Base-by-base conservation (phyloP, 1,140 invertebrate genomes). In the Trissolcus basalis region DNA sequence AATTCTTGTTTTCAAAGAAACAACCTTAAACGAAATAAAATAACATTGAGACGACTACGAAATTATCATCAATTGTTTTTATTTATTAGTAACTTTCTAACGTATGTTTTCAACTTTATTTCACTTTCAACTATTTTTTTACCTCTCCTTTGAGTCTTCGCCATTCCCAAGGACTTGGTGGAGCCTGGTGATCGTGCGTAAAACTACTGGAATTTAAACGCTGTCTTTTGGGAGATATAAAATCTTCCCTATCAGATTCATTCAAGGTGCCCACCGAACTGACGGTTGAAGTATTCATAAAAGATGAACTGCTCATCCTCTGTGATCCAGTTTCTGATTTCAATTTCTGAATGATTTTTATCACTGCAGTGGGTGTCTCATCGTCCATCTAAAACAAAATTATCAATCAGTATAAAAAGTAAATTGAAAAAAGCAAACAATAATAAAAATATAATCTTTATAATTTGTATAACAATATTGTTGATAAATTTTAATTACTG, bases 1-100 rank as follows among this genome's bases (percentile, higher is more conserved):
- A 10, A 89, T 45, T 74, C 81, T 82, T 8, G 85, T 81, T 35
- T 78, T 77, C 12, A 89, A 77, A 5, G 85, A 83, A 54, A 89
- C 77, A 3, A 87, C 53, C 86, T 13, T 44, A 44, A 44, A 13
- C 7, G n/a, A n/a, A n/a, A n/a, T n/a, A n/a, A n/a, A n/a, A n/a
- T n/a, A n/a, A n/a, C n/a, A n/a, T n/a, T n/a, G n/a, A n/a, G n/a
- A n/a, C n/a, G n/a, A n/a, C n/a, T n/a, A n/a, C n/a, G n/a, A 47
- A 47, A 33, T 50, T 27, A 33, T 51, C 13, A 27, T 6, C 19
- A 27, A 27, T 27, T 27, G 6, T 3, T 27, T 27, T 27, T 27
- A 6, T 27, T 27, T 27, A 27, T n/a, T n/a, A n/a, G n/a, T n/a
- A n/a, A n/a, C n/a, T n/a, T n/a, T n/a, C n/a, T n/a, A n/a, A n/a